Percentiles rank a stretch among this genome's conserved stretches.
Evolutionary conservation across 2,888 invertebrate genomes (phyloP).

Genomic region (Blomia tropicalis): DNA sequence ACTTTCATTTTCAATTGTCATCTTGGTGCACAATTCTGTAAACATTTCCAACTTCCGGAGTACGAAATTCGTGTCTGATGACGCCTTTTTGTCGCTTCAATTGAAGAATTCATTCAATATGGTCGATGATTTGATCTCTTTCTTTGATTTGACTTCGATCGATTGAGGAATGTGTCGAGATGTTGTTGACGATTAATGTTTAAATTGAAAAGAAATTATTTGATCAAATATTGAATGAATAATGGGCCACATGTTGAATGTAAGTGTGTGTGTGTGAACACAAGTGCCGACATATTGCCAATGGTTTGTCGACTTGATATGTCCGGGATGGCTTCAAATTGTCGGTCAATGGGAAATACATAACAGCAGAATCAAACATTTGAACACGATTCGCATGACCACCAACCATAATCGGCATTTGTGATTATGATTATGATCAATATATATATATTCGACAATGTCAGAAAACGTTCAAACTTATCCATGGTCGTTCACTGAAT

Average conservation of each 20-base stretch:
- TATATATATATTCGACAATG: neutral
- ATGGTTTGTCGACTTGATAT: slow-evolving; percentile 1
- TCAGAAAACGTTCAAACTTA: neutral
- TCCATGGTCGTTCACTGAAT: neutral
- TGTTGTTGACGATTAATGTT: no score
- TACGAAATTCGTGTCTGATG: neutral
- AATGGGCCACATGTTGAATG: neutral
- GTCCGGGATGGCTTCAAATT: slow-evolving; percentile 4
- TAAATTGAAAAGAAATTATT: no score
- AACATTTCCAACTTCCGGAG: no score
- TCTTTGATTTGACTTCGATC: no score
- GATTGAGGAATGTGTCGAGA: no score
- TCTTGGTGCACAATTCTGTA: no score
- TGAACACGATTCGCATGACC: slow-evolving; percentile 10
- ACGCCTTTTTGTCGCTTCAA: neutral
- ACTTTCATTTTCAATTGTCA: neutral
- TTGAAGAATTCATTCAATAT: neutral
- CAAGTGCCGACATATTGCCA: no score
- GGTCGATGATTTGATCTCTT: neutral
- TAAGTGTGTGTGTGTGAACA: no score
- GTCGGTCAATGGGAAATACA: neutral
- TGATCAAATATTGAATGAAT: no score
- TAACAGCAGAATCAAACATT: neutral
- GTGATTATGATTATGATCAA: neutral
- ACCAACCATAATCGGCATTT: neutral